Conservation (phyloP, 2,113 vertebrate species). For the Calidris pygmaea region DNA sequence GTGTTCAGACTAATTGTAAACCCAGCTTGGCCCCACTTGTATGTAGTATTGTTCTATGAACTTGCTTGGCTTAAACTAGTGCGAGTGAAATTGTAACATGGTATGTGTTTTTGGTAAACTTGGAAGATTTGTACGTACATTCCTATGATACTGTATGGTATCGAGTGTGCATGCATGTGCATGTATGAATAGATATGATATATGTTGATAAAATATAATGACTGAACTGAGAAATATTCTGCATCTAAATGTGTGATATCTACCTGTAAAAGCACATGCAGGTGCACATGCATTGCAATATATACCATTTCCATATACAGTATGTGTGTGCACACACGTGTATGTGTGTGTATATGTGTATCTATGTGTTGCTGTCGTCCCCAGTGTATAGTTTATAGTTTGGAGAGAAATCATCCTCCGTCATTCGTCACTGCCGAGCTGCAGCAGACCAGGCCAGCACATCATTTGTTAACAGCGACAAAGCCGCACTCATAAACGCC, state of each 20-base stretch:
- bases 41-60: background rate
- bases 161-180: background rate
- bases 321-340: background rate
- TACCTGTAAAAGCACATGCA: background rate
- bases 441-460: constrained; percentile 77
- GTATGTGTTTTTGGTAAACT: background rate
- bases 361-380: constrained; percentile 15
- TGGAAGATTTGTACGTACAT: background rate
- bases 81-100: background rate
- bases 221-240: background rate
- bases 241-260: background rate
- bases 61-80: background rate
- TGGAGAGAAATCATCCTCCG: constrained; percentile 76
- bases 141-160: background rate
- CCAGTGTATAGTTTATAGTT: constrained; percentile 69
- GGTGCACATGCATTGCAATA: background rate
- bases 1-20: constrained; percentile 21
- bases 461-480: constrained; percentile 85
- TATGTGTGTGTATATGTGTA: background rate
- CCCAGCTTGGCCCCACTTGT: background rate
- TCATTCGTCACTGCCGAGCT: constrained; percentile 78
- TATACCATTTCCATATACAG: background rate
- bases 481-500: constrained; percentile 82
- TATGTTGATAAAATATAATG: background rate
- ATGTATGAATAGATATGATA: background rate